A percentile compares a stretch with the other conserved stretches of the same genome.
phyloP scores from a whole-genome alignment of 2,797 vertebrate genomes.

The Tamandua tetradactyla region DNA sequence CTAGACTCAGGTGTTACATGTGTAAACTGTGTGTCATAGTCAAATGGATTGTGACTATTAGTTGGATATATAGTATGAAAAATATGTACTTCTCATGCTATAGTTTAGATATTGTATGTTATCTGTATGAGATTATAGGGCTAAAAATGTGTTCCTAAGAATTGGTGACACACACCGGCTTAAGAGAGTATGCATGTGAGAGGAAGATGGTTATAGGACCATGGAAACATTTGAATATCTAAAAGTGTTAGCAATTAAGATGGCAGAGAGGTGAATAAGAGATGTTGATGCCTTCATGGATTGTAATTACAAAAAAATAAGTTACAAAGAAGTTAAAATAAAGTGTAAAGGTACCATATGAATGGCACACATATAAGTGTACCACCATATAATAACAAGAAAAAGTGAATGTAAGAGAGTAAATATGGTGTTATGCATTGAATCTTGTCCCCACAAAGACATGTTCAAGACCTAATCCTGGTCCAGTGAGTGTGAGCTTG shows the following conservation, averaged over 20 bases:
- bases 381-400: too few relatives aligned
- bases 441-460: too few relatives aligned
- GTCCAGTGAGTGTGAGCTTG: too few relatives aligned
- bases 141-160: too few relatives aligned
- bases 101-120: not conserved
- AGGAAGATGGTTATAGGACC: not conserved
- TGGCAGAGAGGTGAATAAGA: not conserved
- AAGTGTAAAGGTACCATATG: not conserved
- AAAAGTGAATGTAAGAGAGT: too few relatives aligned
- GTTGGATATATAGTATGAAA: not conserved
- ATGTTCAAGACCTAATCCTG: too few relatives aligned
- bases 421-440: too few relatives aligned
- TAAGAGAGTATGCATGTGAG: not conserved
- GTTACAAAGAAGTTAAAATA: not conserved
- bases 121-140: not conserved
- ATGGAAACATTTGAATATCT: not conserved
- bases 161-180: not conserved
- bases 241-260: not conserved
- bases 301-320: not conserved
- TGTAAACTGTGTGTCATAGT: not conserved
- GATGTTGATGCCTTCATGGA: not conserved
- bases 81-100: not conserved
- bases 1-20: not conserved
- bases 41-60: not conserved
- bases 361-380: too few relatives aligned